These are phyloP conservation scores for Ornithorhynchus anatinus DNA, from an alignment of 2,113 vertebrate species.

Conservation along the genomic window DNA sequence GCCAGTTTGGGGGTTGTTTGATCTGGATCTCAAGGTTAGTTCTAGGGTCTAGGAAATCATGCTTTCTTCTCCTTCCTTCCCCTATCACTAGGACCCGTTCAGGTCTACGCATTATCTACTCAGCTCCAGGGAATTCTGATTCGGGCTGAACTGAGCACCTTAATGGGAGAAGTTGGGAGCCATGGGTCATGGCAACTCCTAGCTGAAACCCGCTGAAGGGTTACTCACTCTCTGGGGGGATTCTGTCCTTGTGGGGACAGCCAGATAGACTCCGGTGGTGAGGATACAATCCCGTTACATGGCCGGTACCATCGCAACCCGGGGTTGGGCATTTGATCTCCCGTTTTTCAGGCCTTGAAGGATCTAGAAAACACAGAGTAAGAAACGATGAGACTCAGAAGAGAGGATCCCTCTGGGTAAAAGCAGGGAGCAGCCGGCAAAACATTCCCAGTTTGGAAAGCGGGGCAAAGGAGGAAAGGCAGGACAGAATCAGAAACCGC, in stretches of 20 bases:
- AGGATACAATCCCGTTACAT: conserved; percentile 95
- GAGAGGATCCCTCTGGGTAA: background rate
- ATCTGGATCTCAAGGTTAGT: background rate
- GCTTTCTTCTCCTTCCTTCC: too few relatives aligned
- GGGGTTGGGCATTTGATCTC: conserved; percentile 98
- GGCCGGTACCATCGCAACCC: conserved; percentile 94
- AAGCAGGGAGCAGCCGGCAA: background rate
- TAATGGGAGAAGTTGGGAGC: too few relatives aligned
- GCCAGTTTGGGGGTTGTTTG: background rate
- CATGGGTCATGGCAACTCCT: too few relatives aligned
- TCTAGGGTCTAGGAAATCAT: background rate
- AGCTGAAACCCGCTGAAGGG: too few relatives aligned
- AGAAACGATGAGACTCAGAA: background rate
- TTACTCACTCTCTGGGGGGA: conserved; percentile 96
- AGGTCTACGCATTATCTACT: too few relatives aligned
- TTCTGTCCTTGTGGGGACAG: conserved; percentile 98
- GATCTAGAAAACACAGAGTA: conserved; percentile 75
- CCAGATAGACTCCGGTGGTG: conserved; percentile 98
- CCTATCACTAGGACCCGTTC: too few relatives aligned
- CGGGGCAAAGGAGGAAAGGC: too few relatives aligned
- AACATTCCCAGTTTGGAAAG: background rate
- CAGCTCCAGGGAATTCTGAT: too few relatives aligned
- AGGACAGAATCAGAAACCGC: too few relatives aligned
- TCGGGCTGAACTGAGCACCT: too few relatives aligned
- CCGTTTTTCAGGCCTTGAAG: conserved; percentile 89